phyloP scores from a whole-genome alignment of 1,140 invertebrate species.

The Belonocnema kinseyi region DNA sequence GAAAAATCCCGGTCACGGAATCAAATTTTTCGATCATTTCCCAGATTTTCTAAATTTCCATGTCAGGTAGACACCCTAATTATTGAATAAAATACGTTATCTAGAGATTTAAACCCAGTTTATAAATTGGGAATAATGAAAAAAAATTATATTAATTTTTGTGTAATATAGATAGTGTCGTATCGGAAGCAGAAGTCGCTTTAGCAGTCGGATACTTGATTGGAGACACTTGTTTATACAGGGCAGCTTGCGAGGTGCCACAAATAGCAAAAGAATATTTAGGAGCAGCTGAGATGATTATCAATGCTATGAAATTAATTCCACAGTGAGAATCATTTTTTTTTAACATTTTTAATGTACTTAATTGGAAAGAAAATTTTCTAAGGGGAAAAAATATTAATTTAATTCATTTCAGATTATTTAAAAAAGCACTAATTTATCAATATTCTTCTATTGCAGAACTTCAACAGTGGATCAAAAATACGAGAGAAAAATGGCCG shows the following conservation, averaged over 20 bases:
- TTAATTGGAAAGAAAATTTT: constrained; percentile 8
- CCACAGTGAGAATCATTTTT: constrained; percentile 77
- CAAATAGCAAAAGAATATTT: constrained; percentile 84
- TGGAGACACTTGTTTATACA: constrained; percentile 86
- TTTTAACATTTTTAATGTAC: constrained; percentile 33
- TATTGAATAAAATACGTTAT: background rate
- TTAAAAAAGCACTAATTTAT: background rate
- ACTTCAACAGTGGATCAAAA: constrained; percentile 56
- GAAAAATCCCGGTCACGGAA: too few species aligned
- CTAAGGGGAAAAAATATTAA: constrained; percentile 12
- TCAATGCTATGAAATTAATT: constrained; percentile 83
- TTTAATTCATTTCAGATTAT: background rate
- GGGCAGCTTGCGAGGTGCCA: constrained; percentile 85
- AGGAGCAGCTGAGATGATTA: constrained; percentile 83
- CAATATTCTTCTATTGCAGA: constrained; percentile 43
- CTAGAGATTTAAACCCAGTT: background rate
- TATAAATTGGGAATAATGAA: background rate
- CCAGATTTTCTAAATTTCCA: too few species aligned
- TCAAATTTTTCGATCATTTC: too few species aligned
- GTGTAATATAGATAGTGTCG: constrained; percentile 71
- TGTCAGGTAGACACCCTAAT: background rate
- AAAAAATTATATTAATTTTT: constrained; percentile 40
- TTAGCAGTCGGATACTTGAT: constrained; percentile 83
- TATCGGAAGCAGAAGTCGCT: constrained; percentile 82
- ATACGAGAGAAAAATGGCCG: constrained; percentile 67